A percentile compares a stretch with the other conserved stretches of the same genome.
Evolutionary conservation across 2,888 invertebrate genomes (phyloP).

Genomic region (Drepanosiphum platanoidis): DNA sequence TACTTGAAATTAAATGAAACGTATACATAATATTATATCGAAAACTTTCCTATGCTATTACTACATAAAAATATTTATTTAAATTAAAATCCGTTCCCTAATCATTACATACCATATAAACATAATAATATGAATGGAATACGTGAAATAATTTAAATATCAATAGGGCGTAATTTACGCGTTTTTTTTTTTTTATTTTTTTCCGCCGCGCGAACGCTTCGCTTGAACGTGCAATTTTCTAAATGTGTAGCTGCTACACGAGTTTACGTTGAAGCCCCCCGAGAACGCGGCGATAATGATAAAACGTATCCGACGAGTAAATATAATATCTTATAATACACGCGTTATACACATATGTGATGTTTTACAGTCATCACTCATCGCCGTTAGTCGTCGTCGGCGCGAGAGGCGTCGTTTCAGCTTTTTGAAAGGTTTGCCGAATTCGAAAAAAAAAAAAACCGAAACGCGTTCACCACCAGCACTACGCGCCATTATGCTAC

Average conservation of each 20-base stretch:
- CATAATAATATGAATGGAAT: no score
- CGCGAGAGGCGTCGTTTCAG: neutral
- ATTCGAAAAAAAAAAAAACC: neutral
- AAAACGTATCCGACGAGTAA: neutral
- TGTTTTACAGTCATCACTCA: neutral
- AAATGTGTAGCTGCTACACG: neutral
- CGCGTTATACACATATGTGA: neutral
- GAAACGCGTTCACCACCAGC: neutral
- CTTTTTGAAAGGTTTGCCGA: neutral
- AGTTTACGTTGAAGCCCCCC: neutral
- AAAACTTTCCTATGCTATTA: no score
- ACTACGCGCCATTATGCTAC: no score
- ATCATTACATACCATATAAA: no score
- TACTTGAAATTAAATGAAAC: no score
- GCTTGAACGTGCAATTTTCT: neutral
- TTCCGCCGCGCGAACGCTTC: no score
- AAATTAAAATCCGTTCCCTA: no score
- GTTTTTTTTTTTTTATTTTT: neutral
- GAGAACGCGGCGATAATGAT: neutral
- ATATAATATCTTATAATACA: neutral
- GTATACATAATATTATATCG: no score
- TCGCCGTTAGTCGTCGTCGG: neutral
- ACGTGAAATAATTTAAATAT: no score
- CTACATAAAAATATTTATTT: no score
- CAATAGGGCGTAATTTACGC: no score